phyloP scores from a whole-genome alignment of 2,888 invertebrate genomes.

The Willowsia nigromaculata region DNA sequence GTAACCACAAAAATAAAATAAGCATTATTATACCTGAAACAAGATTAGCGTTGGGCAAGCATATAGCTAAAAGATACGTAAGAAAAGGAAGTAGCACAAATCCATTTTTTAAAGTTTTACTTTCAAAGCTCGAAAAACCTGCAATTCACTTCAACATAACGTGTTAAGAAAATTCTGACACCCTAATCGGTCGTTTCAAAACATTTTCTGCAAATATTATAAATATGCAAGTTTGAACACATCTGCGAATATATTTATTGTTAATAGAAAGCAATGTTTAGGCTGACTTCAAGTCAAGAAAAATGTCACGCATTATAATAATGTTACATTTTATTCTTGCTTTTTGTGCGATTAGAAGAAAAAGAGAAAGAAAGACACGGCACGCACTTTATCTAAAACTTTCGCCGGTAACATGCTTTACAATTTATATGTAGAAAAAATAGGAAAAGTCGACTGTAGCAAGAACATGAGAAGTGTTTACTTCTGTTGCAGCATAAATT shows the following conservation, averaged over 20 bases:
- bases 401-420: not conserved
- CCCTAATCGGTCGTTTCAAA: not conserved
- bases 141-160: not conserved
- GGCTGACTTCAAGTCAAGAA: not conserved
- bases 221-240: not conserved
- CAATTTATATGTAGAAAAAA: not conserved
- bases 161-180: not conserved
- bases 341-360: not conserved
- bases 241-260: too few relatives aligned
- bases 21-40: not conserved
- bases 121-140: not conserved
- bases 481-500: constrained; percentile 24
- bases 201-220: not conserved
- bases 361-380: constrained; percentile 24
- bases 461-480: constrained; percentile 39
- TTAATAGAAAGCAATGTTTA: not conserved
- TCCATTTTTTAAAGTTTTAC: not conserved
- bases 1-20: not conserved
- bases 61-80: too few relatives aligned
- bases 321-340: not conserved
- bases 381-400: constrained; percentile 60
- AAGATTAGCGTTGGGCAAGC: too few relatives aligned
- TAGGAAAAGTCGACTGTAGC: constrained; percentile 6
- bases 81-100: not conserved
- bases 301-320: constrained; percentile 19